Conservation (phyloP, 1,140 invertebrate genomes). For the Pectinophora gossypiella region DNA sequence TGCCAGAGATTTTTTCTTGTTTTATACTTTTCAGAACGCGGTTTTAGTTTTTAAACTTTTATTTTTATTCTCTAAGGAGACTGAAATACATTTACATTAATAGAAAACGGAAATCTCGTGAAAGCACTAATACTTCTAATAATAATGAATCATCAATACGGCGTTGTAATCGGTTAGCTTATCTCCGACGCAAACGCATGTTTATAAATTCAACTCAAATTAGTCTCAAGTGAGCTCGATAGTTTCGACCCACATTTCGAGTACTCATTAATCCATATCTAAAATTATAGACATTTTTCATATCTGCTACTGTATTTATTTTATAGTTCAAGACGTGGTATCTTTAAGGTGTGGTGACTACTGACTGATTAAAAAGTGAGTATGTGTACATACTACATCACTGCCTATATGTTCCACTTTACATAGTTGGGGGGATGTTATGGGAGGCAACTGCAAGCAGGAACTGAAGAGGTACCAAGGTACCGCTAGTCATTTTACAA, state of each 20-base stretch:
- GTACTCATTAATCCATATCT: slow-evolving; percentile 35
- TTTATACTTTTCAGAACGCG: background rate
- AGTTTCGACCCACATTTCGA: slow-evolving; percentile 41
- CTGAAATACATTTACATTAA: background rate
- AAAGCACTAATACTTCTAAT: background rate
- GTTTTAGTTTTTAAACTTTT: no score
- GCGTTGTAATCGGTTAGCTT: background rate
- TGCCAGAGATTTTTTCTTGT: background rate
- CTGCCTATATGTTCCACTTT: background rate
- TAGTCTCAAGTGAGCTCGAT: slow-evolving; percentile 44
- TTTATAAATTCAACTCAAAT: slow-evolving; percentile 13
- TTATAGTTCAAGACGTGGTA: slow-evolving; percentile 5
- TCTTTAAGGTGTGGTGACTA: background rate
- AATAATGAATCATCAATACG: background rate
- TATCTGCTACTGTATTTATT: slow-evolving; percentile 25
- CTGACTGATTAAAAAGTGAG: background rate
- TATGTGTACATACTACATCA: background rate
- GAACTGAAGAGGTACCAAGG: no score
- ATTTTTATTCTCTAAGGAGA: no score
- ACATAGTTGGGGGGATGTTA: background rate
- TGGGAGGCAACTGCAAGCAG: no score
- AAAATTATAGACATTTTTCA: slow-evolving; percentile 7
- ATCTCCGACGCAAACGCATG: no score
- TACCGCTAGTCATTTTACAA: no score
- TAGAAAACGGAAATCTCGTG: background rate